phyloP scores from a whole-genome alignment of 1,140 invertebrate genomes.

The Hylaeus volcanicus region DNA sequence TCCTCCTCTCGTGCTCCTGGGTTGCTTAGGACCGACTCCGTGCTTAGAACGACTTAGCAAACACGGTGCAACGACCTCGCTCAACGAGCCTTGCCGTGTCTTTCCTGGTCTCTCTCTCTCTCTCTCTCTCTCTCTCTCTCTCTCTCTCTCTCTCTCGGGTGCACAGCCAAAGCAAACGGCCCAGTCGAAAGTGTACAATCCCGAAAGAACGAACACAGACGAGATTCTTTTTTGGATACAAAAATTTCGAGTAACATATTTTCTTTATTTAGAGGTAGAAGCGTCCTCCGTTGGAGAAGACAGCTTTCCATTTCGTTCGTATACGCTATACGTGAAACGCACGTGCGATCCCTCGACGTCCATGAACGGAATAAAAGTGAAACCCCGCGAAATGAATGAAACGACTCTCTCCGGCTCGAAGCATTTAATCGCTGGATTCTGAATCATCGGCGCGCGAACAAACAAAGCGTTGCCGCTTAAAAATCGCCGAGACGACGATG shows the following conservation, averaged over 20 bases:
- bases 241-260: too few relatives aligned
- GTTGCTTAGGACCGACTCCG: conserved; percentile 55
- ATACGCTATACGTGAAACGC: too few relatives aligned
- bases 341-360: not conserved
- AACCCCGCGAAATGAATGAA: conserved; percentile 30
- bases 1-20: conserved; percentile 37
- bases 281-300: too few relatives aligned
- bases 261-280: too few relatives aligned
- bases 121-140: conserved; percentile 2
- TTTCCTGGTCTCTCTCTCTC: conserved; percentile 34
- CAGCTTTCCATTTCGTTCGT: too few relatives aligned
- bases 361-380: conserved; percentile 28
- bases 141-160: not conserved
- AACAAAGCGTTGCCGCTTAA: conserved; percentile 12
- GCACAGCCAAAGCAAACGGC: conserved; percentile 1
- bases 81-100: conserved; percentile 56
- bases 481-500: conserved; percentile 41
- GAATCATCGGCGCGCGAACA: conserved; percentile 21
- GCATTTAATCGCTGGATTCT: conserved; percentile 1
- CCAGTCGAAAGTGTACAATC: conserved; percentile 2
- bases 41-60: conserved; percentile 65
- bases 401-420: not conserved
- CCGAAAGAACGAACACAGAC: not conserved
- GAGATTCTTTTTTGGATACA: too few relatives aligned
- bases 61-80: conserved; percentile 67